A percentile compares a stretch with the other conserved stretches of the same genome.
Evolutionary conservation across 1,140 invertebrate genomes (phyloP).

Genomic region (Brachionus rotundiformis): DNA sequence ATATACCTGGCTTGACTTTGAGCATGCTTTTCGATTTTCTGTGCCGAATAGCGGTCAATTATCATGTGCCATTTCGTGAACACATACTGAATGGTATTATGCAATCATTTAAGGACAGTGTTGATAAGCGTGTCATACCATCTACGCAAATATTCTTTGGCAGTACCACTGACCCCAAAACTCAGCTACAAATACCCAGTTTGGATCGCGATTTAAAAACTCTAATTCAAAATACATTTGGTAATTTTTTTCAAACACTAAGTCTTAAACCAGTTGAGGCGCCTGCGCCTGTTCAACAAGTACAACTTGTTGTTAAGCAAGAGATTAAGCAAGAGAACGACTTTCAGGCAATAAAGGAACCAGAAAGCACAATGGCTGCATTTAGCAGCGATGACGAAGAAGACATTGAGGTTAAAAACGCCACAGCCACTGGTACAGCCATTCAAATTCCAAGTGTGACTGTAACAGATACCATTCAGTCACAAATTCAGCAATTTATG

Average conservation of each 20-base stretch:
- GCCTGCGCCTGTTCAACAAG: background rate
- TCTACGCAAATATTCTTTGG: conserved; percentile 10
- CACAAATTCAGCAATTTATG: conserved; percentile 35
- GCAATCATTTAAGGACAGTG: conserved; percentile 30
- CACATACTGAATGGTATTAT: conserved; percentile 27
- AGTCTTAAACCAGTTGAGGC: background rate
- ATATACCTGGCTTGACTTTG: conserved; percentile 26
- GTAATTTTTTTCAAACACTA: conserved; percentile 31
- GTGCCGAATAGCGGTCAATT: conserved; percentile 71
- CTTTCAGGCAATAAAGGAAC: conserved; percentile 10
- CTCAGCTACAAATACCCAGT: conserved; percentile 1
- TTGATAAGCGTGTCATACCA: conserved; percentile 46
- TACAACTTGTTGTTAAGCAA: background rate
- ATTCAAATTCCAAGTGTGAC: background rate
- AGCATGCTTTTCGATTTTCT: conserved; percentile 91
- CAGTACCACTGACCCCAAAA: background rate
- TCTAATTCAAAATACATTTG: conserved; percentile 45
- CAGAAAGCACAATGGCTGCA: background rate
- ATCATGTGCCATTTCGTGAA: background rate
- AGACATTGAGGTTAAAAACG: conserved; percentile 9
- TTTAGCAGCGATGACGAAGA: conserved; percentile 42
- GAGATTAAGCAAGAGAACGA: background rate
- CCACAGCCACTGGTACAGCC: background rate
- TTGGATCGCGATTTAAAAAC: conserved; percentile 33
- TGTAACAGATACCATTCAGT: background rate